Percentiles rank a stretch among this genome's conserved stretches.
phyloP scores from a whole-genome alignment of 1,140 invertebrate species.

The Scaptomyza hsui region DNA sequence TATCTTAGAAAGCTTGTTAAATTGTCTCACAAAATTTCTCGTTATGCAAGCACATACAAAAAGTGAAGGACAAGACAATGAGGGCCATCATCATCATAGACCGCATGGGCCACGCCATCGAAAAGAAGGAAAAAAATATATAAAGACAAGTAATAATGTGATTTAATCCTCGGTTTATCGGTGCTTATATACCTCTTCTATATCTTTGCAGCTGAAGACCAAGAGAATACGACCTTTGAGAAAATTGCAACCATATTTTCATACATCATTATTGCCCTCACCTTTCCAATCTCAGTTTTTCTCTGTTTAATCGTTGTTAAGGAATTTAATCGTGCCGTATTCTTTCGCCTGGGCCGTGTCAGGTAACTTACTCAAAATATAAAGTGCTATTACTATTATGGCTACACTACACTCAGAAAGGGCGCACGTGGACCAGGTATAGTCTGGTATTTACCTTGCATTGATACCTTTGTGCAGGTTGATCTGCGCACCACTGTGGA shows the following conservation, averaged over 20 bases:
- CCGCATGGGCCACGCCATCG: background rate
- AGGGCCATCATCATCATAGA: background rate
- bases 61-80: too few species aligned
- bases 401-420: conserved; percentile 10
- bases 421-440: conserved; percentile 84
- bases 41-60: background rate
- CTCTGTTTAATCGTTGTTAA: conserved; percentile 86
- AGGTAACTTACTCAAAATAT: conserved; percentile 78
- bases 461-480: conserved; percentile 89
- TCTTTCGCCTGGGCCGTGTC: conserved; percentile 93
- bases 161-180: accelerated
- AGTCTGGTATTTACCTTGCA: conserved; percentile 90
- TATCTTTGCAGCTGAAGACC: conserved; percentile 35
- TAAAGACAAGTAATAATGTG: conserved; percentile 32
- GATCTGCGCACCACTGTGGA: conserved; percentile 90
- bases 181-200: background rate
- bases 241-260: conserved; percentile 90
- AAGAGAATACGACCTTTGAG: conserved; percentile 84
- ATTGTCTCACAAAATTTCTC: too few species aligned
- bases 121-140: conserved; percentile 28
- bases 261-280: conserved; percentile 89
- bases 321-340: conserved; percentile 93
- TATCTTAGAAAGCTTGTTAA: too few species aligned
- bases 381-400: too few species aligned
- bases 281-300: conserved; percentile 92